These are phyloP conservation scores for Zaprionus lachaisei DNA, from an alignment of 1,140 invertebrate genomes.

Conservation along the genomic window DNA sequence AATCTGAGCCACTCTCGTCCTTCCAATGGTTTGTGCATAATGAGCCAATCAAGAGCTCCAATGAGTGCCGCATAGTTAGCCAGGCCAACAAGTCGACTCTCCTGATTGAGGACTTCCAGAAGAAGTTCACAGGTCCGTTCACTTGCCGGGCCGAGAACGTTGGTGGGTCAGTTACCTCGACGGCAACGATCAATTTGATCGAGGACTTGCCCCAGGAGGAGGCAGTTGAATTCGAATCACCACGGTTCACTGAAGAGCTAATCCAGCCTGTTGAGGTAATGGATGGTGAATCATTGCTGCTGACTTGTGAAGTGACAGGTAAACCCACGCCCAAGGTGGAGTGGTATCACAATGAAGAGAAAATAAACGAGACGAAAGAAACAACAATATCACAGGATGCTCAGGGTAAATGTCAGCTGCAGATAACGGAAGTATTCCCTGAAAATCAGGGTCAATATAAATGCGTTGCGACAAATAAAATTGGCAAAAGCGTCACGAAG, in stretches of 20 bases:
- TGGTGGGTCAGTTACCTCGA: slow-evolving; percentile 92
- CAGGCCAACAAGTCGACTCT: slow-evolving; percentile 93
- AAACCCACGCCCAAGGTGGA: slow-evolving; percentile 92
- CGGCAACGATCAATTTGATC: slow-evolving; percentile 90
- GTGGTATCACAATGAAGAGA: slow-evolving; percentile 92
- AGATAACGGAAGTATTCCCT: slow-evolving; percentile 96
- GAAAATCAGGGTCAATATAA: slow-evolving; percentile 96
- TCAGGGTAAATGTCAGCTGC: slow-evolving; percentile 92
- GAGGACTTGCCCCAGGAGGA: slow-evolving; percentile 87
- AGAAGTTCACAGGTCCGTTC: slow-evolving; percentile 91
- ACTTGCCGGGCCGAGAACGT: slow-evolving; percentile 96
- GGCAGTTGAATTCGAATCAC: slow-evolving; percentile 88
- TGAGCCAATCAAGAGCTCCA: slow-evolving; percentile 86
- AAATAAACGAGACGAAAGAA: slow-evolving; percentile 91
- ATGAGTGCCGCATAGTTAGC: slow-evolving; percentile 89
- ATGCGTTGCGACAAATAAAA: slow-evolving; percentile 92
- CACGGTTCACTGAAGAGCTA: slow-evolving; percentile 90
- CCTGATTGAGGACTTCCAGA: slow-evolving; percentile 90
- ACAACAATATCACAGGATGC: slow-evolving; percentile 90
- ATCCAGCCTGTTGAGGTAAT: slow-evolving; percentile 91
- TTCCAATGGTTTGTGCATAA: slow-evolving; percentile 94
- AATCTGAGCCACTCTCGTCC: slow-evolving; percentile 91
- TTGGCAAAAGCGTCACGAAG: slow-evolving; percentile 93
- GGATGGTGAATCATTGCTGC: slow-evolving; percentile 95
- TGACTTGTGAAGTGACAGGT: slow-evolving; percentile 91